Conservation (phyloP, 2,888 invertebrate species). For the Homarus gammarus region DNA sequence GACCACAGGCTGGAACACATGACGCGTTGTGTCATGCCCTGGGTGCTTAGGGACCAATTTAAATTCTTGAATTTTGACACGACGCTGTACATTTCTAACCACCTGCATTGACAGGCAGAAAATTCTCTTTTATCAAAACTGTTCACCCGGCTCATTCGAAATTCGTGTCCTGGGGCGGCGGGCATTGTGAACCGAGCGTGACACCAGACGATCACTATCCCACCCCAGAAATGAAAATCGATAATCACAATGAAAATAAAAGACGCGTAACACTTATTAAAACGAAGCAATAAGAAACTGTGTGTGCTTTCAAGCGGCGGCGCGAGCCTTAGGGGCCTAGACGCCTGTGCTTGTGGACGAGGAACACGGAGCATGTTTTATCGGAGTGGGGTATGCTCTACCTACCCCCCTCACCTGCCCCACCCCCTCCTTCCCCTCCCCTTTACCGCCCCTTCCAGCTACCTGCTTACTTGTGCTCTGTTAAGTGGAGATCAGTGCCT, state of each 20-base stretch:
- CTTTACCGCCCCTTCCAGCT: background rate
- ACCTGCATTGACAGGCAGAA: slow-evolving; percentile 44
- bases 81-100: slow-evolving; percentile 41
- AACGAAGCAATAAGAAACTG: slow-evolving; percentile 44
- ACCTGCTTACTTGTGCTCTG: too few relatives aligned
- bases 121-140: slow-evolving; percentile 13
- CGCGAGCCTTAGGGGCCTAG: slow-evolving; percentile 47
- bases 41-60: background rate
- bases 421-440: background rate
- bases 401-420: background rate
- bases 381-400: background rate
- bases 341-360: background rate
- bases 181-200: background rate
- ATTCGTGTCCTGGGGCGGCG: background rate
- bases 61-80: slow-evolving; percentile 47
- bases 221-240: slow-evolving; percentile 35
- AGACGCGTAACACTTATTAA: slow-evolving; percentile 3
- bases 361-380: background rate
- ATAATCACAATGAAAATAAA: slow-evolving; percentile 17
- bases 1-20: too few relatives aligned
- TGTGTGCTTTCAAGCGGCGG: slow-evolving; percentile 42
- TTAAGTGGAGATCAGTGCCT: too few relatives aligned
- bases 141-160: background rate
- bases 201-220: background rate
- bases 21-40: background rate